phyloP scores from a whole-genome alignment of 2,797 vertebrate species.

The Takifugu ocellatus region DNA sequence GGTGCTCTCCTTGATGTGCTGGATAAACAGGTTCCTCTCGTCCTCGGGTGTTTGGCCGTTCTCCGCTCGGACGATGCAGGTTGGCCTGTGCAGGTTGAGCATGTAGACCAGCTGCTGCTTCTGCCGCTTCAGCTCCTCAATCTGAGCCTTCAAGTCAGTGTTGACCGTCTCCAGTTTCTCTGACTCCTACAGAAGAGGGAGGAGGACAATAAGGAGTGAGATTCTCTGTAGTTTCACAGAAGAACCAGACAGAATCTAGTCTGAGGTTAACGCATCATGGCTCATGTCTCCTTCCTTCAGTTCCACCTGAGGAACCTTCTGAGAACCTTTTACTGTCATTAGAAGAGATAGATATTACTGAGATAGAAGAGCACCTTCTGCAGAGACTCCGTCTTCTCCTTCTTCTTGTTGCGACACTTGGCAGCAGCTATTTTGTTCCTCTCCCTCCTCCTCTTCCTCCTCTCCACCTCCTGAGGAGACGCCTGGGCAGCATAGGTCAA shows the following conservation, averaged over 20 bases:
- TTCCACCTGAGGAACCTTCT: background rate
- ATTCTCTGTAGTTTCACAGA: no score
- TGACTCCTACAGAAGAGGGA: slow-evolving; percentile 82
- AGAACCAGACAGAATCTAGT: no score
- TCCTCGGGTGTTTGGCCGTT: slow-evolving; percentile 94
- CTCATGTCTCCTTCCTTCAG: no score
- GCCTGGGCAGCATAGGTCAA: slow-evolving; percentile 55
- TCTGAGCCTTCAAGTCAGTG: slow-evolving; percentile 92
- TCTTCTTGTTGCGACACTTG: slow-evolving; percentile 97
- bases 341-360: no score
- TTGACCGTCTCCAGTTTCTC: slow-evolving; percentile 96
- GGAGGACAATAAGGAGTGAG: background rate
- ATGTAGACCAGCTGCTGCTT: slow-evolving; percentile 98
- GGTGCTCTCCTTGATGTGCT: slow-evolving; percentile 91
- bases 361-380: slow-evolving; percentile 78
- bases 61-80: slow-evolving; percentile 94
- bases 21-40: slow-evolving; percentile 93
- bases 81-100: slow-evolving; percentile 95
- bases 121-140: slow-evolving; percentile 93
- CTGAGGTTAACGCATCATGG: no score
- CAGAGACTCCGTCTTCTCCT: slow-evolving; percentile 91
- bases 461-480: slow-evolving; percentile 80
- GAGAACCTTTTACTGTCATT: no score
- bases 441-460: slow-evolving; percentile 89
- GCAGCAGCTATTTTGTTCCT: slow-evolving; percentile 95